Evolutionary conservation across 2,113 vertebrate species (phyloP), one percentile per base, ranked within the genome.

Genomic region (Corapipo altera): DNA sequence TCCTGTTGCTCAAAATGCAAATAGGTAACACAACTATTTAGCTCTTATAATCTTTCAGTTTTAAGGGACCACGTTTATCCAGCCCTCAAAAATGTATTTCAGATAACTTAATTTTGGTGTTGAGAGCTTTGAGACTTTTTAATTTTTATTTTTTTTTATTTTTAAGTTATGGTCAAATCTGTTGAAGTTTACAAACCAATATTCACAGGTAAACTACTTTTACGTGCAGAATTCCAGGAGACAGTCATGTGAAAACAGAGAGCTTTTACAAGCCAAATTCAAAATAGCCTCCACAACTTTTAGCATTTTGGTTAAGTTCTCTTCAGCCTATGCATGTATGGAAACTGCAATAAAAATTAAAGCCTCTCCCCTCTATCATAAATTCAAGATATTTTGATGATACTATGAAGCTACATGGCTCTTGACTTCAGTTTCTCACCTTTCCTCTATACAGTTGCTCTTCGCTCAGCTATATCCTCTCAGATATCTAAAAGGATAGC

Each of bases 391-490:
- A 13, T 24, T 88, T 48, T 72, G 52, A 70, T 39, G 26, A 35
- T 13, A 64, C 15, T 0, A 0, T 1, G 0, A 67, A 75, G 26
- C 15, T 35, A 15, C 18, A 46, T 3, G n/a, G 23, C 15, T 74
- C 43, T 54, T 62, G 20, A 52, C 12, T 54, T 76, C 35, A 61
- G 32, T 17, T 79, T 58, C 27, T 85, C 10, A 3, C 9, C 23
- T n/a, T 44, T 24, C 37, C 24, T 66, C 64, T 52, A 37, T 4
- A 0, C 6, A 83, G 9, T 51, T 71, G 37, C 4, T 59, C 18
- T 58, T 82, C 27, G n/a, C 13, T 51, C 41, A 39, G 41, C 44
- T 32, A 18, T 13, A 85, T 22, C 7, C 33, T 27, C 44, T 83
- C 23, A 49, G 9, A 7, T 12, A 54, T 3, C 21, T 32, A 67